phyloP scores from a whole-genome alignment of 2,113 vertebrate genomes.

The Chamaea fasciata region DNA sequence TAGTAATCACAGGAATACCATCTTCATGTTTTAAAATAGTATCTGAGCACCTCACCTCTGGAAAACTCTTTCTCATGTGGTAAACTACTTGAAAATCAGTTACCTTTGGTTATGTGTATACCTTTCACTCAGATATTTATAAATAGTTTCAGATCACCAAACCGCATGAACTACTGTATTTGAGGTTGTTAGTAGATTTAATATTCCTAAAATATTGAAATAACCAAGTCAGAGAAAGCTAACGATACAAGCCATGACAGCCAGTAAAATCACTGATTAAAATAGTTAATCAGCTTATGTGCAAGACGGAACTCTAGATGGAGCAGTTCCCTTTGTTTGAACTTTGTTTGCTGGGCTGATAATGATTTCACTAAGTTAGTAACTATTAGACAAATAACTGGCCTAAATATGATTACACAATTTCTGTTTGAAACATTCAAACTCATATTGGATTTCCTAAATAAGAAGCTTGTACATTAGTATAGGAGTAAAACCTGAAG shows the following conservation, averaged over 20 bases:
- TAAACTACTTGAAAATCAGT: not conserved
- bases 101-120: not conserved
- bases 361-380: conserved; percentile 11
- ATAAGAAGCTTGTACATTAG: not conserved
- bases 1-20: not conserved
- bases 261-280: not conserved
- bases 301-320: conserved; percentile 70
- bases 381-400: not conserved
- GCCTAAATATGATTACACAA: not conserved
- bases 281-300: conserved; percentile 36
- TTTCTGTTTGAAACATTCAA: conserved; percentile 6
- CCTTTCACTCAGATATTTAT: not conserved
- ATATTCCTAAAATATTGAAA: not conserved
- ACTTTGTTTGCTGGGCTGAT: not conserved
- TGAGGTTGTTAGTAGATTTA: not conserved
- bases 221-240: not conserved
- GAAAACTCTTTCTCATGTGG: not conserved
- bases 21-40: not conserved
- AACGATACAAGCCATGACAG: not conserved
- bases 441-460: not conserved
- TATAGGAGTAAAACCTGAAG: not conserved
- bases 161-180: not conserved
- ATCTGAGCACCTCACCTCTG: not conserved
- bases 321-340: conserved; percentile 70
- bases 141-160: not conserved